Base-by-base conservation (phyloP, 2,797 vertebrate species). In the Discoglossus pictus region DNA sequence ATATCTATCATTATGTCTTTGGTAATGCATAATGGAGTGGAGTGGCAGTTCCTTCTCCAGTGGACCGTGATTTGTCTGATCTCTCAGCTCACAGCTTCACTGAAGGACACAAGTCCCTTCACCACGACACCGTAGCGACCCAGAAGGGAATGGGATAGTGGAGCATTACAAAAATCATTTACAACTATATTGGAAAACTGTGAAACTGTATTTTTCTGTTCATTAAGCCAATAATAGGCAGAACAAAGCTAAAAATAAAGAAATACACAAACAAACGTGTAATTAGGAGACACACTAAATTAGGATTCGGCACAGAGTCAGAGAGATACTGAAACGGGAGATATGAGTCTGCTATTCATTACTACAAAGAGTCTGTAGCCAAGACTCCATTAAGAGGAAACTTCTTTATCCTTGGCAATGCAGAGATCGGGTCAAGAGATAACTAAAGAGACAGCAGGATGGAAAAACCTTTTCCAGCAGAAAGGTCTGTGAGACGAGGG, bases 361-460 rank as follows among this genome's bases (percentile, higher is more conserved):
- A 23, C 34, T 66, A 13, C 20, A 38, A 21, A 44, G 36, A 21
- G 27, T 12, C 36, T 59, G 21, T 34, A 31, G 21, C 34, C 21
- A 2, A 23, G 52, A 11, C 23, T 48, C 63, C 48, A 66, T 58
- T 66, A 66, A 24, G 40, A 16, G 27, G 47, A 34, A 48, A 56
- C 65, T 59, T 67, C n/a, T 66, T 60, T 60, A 60, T 60, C 55
- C 52, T 10, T 16, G 17, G 21, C 65, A 5, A 12, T 17, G 10
- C 38, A 2, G 55, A 18, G 54, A 59, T 59, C 24, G 7, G 65
- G 65, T 67, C 54, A 66, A 12, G 23, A 66, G 64, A 66, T 66
- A 58, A 55, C 34, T 16, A 55, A 58, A 66, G 20, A 50, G 52
- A 31, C 64, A 13, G 64, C 42, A 34, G 53, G 43, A 21, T 36